These are phyloP conservation scores for Trichonephila clavipes DNA, from an alignment of 1,140 invertebrate genomes.

Conservation along the genomic window DNA sequence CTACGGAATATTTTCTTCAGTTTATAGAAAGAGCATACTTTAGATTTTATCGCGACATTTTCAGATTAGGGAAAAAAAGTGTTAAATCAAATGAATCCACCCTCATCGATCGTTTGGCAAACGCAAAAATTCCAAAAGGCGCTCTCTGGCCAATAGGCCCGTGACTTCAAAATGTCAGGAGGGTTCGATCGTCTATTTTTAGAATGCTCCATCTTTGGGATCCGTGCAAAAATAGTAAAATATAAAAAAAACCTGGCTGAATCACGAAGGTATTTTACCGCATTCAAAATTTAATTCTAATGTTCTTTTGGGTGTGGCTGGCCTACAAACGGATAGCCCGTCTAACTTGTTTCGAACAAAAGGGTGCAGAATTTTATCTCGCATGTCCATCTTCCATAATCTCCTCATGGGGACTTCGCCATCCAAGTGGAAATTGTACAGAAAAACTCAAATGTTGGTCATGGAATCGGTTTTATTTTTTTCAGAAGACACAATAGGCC, in stretches of 20 bases:
- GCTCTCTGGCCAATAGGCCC: slow-evolving; percentile 31
- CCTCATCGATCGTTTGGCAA: slow-evolving; percentile 53
- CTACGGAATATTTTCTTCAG: too few relatives aligned
- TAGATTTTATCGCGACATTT: not conserved
- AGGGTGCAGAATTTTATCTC: slow-evolving; percentile 64
- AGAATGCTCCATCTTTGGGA: slow-evolving; percentile 48
- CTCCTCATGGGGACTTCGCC: not conserved
- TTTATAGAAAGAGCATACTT: too few relatives aligned
- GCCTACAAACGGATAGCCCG: slow-evolving; percentile 55
- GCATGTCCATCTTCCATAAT: slow-evolving; percentile 16
- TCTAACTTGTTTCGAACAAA: slow-evolving; percentile 54
- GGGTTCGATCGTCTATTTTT: slow-evolving; percentile 71
- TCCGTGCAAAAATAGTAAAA: slow-evolving; percentile 72
- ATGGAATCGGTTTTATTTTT: not conserved
- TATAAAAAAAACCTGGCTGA: slow-evolving; percentile 46
- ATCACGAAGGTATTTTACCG: slow-evolving; percentile 70
- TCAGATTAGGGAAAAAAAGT: not conserved
- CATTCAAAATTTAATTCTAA: slow-evolving; percentile 74
- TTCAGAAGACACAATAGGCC: not conserved
- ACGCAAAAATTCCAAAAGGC: slow-evolving; percentile 50
- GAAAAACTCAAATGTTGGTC: not conserved
- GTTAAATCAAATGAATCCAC: not conserved
- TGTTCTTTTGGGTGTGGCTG: slow-evolving; percentile 70
- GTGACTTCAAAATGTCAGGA: slow-evolving; percentile 57
- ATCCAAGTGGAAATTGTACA: slow-evolving; percentile 8